Conservation (phyloP, 2,888 invertebrate genomes). For the Eupeodes latifasciatus region DNA sequence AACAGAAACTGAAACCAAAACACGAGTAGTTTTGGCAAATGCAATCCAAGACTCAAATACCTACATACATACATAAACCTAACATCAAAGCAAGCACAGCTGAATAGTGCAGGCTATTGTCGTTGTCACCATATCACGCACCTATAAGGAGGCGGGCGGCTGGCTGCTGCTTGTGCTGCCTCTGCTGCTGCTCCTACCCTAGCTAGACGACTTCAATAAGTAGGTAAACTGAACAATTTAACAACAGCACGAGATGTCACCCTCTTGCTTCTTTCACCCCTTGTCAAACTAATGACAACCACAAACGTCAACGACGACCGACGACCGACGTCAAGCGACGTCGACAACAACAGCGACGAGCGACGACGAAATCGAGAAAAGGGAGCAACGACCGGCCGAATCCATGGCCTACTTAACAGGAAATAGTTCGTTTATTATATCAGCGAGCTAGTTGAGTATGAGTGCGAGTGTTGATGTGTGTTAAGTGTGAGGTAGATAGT, state of each 20-base stretch:
- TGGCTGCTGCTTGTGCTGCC: background rate
- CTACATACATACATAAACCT: no score
- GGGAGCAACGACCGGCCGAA: conserved; percentile 83
- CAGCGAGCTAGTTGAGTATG: conserved; percentile 1
- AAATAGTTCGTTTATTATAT: conserved; percentile 77
- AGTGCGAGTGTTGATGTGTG: conserved; percentile 5
- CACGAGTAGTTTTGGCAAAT: conserved; percentile 12
- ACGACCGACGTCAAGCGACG: conserved; percentile 1
- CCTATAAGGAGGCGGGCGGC: conserved; percentile 9
- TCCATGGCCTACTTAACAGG: conserved; percentile 83
- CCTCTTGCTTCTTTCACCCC: conserved; percentile 15
- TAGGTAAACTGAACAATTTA: conserved; percentile 28
- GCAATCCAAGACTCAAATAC: no score
- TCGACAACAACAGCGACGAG: no score
- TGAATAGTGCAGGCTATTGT: conserved; percentile 53
- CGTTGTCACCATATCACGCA: conserved; percentile 41
- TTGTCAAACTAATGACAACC: background rate
- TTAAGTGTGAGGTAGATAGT: background rate
- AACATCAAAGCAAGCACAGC: conserved; percentile 40
- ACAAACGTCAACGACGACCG: conserved; percentile 48
- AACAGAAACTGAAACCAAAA: conserved; percentile 26
- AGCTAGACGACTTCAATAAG: conserved; percentile 15
- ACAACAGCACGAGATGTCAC: conserved; percentile 64
- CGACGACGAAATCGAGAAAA: conserved; percentile 77
- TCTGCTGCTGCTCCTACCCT: conserved; percentile 24